These are phyloP conservation scores for Onychostoma macrolepis DNA, from an alignment of 2,113 vertebrate species.

Conservation along the genomic window DNA sequence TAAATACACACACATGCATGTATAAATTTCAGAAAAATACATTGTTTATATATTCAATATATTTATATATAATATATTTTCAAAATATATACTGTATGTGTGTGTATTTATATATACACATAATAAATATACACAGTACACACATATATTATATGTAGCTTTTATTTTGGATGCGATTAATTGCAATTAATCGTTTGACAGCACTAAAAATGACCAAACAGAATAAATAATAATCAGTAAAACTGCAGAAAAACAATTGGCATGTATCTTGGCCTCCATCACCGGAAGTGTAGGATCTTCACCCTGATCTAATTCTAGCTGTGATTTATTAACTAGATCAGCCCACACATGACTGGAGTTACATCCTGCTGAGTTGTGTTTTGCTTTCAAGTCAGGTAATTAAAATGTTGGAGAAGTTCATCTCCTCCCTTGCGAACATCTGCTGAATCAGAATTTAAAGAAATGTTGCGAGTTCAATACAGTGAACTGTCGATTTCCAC, in stretches of 20 bases:
- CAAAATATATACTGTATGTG: too few species aligned
- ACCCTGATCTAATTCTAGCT: not conserved
- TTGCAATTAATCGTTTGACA: too few species aligned
- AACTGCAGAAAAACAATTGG: not conserved
- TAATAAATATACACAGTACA: too few species aligned
- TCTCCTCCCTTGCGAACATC: conserved; percentile 37
- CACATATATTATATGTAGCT: too few species aligned
- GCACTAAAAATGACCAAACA: not conserved
- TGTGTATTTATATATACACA: too few species aligned
- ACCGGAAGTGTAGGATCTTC: not conserved
- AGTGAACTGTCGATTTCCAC: not conserved
- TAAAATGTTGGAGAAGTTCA: conserved; percentile 38
- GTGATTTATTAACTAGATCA: not conserved
- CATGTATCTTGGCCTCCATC: not conserved
- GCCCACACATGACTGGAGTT: conserved; percentile 32
- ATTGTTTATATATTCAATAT: too few species aligned
- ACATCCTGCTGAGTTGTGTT: conserved; percentile 49
- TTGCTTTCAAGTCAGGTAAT: conserved; percentile 42
- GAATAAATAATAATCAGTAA: not conserved
- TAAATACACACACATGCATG: too few species aligned
- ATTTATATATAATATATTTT: too few species aligned
- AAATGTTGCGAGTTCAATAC: not conserved
- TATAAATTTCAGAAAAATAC: too few species aligned
- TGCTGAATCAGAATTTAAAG: conserved; percentile 35
- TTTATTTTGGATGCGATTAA: too few species aligned